A percentile compares a stretch with the other conserved stretches of the same genome.
Conservation (phyloP, 2,888 invertebrate species). For the Campaea margaritaria region DNA sequence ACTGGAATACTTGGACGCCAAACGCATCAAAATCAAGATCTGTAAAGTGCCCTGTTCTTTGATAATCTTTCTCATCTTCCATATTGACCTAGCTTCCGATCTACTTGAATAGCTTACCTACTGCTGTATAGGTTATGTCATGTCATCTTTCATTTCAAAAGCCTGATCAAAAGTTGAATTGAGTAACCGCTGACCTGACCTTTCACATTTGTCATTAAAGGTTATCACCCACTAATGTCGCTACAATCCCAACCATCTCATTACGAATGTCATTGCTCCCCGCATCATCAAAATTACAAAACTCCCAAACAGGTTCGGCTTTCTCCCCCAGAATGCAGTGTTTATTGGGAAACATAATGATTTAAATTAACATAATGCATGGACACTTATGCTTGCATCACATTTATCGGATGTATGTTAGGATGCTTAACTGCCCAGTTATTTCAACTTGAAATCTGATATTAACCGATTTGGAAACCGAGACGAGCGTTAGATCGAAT, state of each 20-base stretch:
- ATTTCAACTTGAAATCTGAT: constrained; percentile 20
- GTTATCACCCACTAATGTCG: constrained; percentile 33
- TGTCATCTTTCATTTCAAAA: constrained; percentile 14
- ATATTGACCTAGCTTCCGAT: constrained; percentile 14
- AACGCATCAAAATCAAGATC: no score
- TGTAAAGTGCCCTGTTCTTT: no score
- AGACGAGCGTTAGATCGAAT: constrained; percentile 12
- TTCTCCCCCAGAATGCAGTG: constrained; percentile 62
- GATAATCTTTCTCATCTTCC: no score
- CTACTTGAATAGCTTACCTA: constrained; percentile 1
- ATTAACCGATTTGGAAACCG: constrained; percentile 2
- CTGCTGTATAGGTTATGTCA: constrained; percentile 1
- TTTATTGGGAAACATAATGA: constrained; percentile 67
- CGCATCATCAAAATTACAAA: constrained; percentile 55
- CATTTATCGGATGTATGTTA: constrained; percentile 32
- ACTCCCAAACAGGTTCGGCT: constrained; percentile 66
- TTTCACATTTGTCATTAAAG: constrained; percentile 40
- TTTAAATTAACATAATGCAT: constrained; percentile 61
- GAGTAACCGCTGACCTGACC: constrained; percentile 34
- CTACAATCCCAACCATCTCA: constrained; percentile 30
- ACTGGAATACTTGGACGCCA: no score
- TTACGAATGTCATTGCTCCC: constrained; percentile 44
- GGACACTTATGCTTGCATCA: constrained; percentile 40
- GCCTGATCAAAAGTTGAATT: constrained; percentile 29
- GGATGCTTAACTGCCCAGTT: constrained; percentile 19